Evolutionary conservation across 2,888 invertebrate species (phyloP).

Genomic region (Chymomyza fuscimana): DNA sequence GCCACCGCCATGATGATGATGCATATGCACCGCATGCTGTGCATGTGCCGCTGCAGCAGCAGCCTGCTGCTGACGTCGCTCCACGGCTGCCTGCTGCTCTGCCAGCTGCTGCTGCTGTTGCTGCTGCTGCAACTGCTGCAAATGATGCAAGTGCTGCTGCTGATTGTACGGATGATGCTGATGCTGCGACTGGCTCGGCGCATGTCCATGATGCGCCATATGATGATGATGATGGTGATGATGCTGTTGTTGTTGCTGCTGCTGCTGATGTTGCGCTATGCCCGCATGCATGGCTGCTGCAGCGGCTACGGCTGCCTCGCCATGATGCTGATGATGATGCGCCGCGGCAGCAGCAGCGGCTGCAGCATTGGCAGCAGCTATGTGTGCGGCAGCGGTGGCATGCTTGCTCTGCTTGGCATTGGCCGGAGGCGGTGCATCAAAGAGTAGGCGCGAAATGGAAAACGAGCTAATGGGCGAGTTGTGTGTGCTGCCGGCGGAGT

Average conservation of each 20-base stretch:
- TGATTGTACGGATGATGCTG: conserved; percentile 76
- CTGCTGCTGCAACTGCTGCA: conserved; percentile 57
- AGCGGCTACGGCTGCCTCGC: conserved; percentile 46
- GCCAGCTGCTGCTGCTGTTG: conserved; percentile 53
- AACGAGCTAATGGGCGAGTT: conserved; percentile 80
- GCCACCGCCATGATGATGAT: conserved; percentile 42
- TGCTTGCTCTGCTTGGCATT: conserved; percentile 53
- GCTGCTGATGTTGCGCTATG: conserved; percentile 40
- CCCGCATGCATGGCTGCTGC: conserved; percentile 49
- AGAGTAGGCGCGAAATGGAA: conserved; percentile 78
- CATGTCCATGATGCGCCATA: conserved; percentile 30
- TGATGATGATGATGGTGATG: conserved; percentile 31
- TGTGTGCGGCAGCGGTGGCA: conserved; percentile 52
- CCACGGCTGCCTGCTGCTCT: conserved; percentile 48
- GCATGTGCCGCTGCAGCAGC: conserved; percentile 39
- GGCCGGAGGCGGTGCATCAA: conserved; percentile 74
- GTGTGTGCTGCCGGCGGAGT: conserved; percentile 79
- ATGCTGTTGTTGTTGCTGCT: conserved; percentile 52
- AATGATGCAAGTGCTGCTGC: conserved; percentile 71
- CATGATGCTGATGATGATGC: conserved; percentile 40
- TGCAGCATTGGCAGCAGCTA: conserved; percentile 55
- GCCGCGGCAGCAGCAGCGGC: conserved; percentile 47
- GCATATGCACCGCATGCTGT: conserved; percentile 55
- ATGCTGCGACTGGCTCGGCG: conserved; percentile 40
- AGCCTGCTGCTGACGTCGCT: conserved; percentile 51